Evolutionary conservation across 2,113 vertebrate genomes (phyloP).

Genomic region (Perognathus longimembris): DNA sequence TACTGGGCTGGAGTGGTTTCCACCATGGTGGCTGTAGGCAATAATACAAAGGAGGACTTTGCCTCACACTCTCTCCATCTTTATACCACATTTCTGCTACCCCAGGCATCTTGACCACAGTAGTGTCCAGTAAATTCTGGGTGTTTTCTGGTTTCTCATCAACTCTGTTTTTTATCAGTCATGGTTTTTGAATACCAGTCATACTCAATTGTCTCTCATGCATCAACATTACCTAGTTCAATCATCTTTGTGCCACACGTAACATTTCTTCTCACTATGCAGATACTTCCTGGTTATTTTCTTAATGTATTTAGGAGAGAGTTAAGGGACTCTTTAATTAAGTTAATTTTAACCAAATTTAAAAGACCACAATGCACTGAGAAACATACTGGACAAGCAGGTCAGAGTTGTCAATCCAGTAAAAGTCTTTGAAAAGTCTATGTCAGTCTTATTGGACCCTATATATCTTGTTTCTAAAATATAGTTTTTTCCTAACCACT

Average conservation of each 20-base stretch:
- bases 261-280: neutral
- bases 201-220: conserved; percentile 35
- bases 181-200: neutral
- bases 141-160: neutral
- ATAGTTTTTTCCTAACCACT: neutral
- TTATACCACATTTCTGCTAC: neutral
- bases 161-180: neutral
- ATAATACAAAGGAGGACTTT: neutral
- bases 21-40: neutral
- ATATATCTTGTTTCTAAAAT: conserved; percentile 48
- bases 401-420: neutral
- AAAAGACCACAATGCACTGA: conserved; percentile 6
- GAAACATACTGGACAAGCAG: neutral
- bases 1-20: conserved; percentile 15
- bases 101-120: neutral
- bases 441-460: neutral
- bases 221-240: conserved; percentile 6
- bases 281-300: conserved; percentile 30
- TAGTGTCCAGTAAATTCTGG: no score
- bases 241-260: neutral
- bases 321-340: conserved; percentile 17
- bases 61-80: neutral
- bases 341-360: conserved; percentile 43
- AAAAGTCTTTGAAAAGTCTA: neutral
- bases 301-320: conserved; percentile 30